Evolutionary conservation across 2,888 invertebrate species (phyloP).

Genomic region (Spialia ferax): DNA sequence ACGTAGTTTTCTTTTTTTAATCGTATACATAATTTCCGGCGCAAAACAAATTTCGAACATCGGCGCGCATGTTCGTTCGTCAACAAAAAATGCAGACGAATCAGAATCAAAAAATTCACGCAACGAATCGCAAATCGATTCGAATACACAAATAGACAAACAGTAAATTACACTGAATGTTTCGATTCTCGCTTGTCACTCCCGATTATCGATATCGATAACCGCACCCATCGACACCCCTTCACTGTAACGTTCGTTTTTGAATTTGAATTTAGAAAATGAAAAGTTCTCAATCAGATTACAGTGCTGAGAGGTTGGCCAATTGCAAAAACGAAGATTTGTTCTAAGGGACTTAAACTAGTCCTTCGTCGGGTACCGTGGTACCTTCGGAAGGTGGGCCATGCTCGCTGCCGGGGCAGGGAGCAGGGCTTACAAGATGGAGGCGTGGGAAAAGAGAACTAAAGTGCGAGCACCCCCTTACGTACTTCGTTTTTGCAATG

Average conservation of each 20-base stretch:
- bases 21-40: slow-evolving; percentile 86
- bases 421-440: slow-evolving; percentile 66
- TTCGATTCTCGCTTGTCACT: slow-evolving; percentile 32
- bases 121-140: slow-evolving; percentile 24
- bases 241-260: slow-evolving; percentile 76
- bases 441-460: slow-evolving; percentile 82
- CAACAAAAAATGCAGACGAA: slow-evolving; percentile 53
- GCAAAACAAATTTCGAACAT: slow-evolving; percentile 76
- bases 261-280: slow-evolving; percentile 56
- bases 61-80: slow-evolving; percentile 68
- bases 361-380: slow-evolving; percentile 59
- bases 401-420: slow-evolving; percentile 39
- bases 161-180: slow-evolving; percentile 13
- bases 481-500: slow-evolving; percentile 91
- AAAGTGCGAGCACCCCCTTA: slow-evolving; percentile 90
- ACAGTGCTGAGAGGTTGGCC: slow-evolving; percentile 86
- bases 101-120: slow-evolving; percentile 44
- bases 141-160: neutral
- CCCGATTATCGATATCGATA: slow-evolving; percentile 40
- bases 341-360: slow-evolving; percentile 71
- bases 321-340: slow-evolving; percentile 88
- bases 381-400: slow-evolving; percentile 51
- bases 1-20: slow-evolving; percentile 83
- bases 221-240: slow-evolving; percentile 82
- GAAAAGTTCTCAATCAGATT: slow-evolving; percentile 58